Base-by-base conservation (phyloP, 2,797 vertebrate species). In the Pampus argenteus region DNA sequence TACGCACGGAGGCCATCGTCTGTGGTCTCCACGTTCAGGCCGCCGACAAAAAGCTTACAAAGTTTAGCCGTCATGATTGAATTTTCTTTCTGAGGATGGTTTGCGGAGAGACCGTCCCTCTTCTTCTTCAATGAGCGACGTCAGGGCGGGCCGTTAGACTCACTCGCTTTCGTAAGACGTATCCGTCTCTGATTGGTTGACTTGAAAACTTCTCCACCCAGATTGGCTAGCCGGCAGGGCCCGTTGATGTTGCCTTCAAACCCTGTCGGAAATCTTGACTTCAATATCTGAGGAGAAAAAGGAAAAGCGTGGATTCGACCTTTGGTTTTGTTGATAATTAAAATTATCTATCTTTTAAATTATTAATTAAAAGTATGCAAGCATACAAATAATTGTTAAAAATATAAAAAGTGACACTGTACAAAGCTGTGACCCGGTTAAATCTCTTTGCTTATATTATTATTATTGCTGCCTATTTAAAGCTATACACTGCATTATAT, bases 31-130 rank as follows among this genome's bases (percentile, higher is more conserved):
- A 98, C 96, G 54, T 99, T 99, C 26, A 99, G 94, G n/a, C 98
- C 98, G 5, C 98, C 98, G 67, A 99, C 97, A 83, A 98, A 99
- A 68, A 99, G 95, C 94, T 99, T 99, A 45, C 96, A 98, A 3
- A 98, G 90, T 90, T 97, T 83, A 23, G 84, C 60, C 91, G 94
- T 58, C 94, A 94, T 96, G 94, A 83, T 94, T 92, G 69, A 75
- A 60, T 76, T 63, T 84, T 57, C 57, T 17, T 55, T 57, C 51
- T 14, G 58, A 60, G 81, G 77, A 71, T 60, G 58, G 59, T 15
- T 15, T 25, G 20, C 60, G 6, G 54, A 72, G 28, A 69, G 29
- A 71, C 74, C 44, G 86, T 84, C 79, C 79, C 81, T 88, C 89
- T 88, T 74, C 81, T 92, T 91, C 92, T 93, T 93, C 91, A 92